Percentiles rank a stretch among this genome's conserved stretches.
Evolutionary conservation across 2,113 vertebrate genomes (phyloP).

Genomic region (Plestiodon gilberti): DNA sequence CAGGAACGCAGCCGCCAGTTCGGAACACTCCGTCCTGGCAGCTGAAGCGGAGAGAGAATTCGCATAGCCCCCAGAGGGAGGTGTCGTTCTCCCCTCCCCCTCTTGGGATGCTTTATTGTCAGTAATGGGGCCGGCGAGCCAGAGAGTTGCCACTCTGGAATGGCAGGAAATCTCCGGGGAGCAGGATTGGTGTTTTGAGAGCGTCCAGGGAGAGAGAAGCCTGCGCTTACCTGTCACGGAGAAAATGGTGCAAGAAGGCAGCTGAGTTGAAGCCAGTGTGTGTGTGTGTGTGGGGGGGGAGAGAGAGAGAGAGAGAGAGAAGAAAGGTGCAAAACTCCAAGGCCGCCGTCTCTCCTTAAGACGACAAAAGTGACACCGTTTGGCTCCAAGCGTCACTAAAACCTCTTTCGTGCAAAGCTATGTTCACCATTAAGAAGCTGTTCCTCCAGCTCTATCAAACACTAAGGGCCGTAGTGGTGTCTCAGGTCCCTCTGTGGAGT

Average conservation of each 20-base stretch:
- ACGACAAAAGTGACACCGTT: neutral
- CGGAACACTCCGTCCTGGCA: constrained; percentile 49
- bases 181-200: neutral
- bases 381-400: neutral
- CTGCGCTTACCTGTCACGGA: neutral
- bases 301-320: constrained; percentile 16
- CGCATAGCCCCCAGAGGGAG: constrained; percentile 31
- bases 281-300: neutral
- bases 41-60: constrained; percentile 37
- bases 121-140: constrained; percentile 37
- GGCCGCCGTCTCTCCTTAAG: neutral
- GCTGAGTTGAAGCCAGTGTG: too few species aligned
- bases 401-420: neutral
- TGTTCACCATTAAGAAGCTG: neutral
- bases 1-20: constrained; percentile 46
- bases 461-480: too few species aligned
- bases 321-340: neutral
- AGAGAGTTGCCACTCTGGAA: constrained; percentile 33
- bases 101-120: constrained; percentile 52
- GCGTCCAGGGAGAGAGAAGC: neutral
- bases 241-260: constrained; percentile 13
- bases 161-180: constrained; percentile 58
- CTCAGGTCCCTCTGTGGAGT: too few species aligned
- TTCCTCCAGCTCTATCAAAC: too few species aligned
- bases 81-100: constrained; percentile 6